Evolutionary conservation across 1,140 invertebrate species (phyloP).

Genomic region (Polypedilum vanderplanki): DNA sequence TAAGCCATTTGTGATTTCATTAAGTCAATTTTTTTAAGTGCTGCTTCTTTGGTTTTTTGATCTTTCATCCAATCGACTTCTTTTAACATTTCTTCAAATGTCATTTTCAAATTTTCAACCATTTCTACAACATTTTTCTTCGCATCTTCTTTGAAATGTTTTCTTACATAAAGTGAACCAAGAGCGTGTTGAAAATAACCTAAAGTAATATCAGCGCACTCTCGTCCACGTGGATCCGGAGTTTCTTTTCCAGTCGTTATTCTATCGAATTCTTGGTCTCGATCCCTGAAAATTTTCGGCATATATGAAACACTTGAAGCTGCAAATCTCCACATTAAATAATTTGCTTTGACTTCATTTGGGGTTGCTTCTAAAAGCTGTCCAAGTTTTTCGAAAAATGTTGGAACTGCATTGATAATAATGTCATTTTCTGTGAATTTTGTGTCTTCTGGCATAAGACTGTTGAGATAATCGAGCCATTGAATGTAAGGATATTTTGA

Average conservation of each 20-base stretch:
- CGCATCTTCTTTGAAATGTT: slow-evolving; percentile 50
- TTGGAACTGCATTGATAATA: slow-evolving; percentile 55
- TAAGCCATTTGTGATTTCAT: slow-evolving; percentile 52
- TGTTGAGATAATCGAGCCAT: slow-evolving; percentile 55
- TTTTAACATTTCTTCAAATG: slow-evolving; percentile 50
- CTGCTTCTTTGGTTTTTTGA: slow-evolving; percentile 48
- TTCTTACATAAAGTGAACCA: slow-evolving; percentile 51
- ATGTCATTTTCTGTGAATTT: slow-evolving; percentile 43
- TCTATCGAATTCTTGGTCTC: background rate
- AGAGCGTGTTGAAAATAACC: slow-evolving; percentile 45
- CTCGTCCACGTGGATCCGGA: background rate
- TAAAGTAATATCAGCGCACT: background rate
- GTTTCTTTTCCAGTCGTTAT: slow-evolving; percentile 16
- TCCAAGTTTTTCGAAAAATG: slow-evolving; percentile 51
- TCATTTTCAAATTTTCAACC: slow-evolving; percentile 55
- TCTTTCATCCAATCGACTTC: slow-evolving; percentile 66
- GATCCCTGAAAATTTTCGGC: slow-evolving; percentile 32
- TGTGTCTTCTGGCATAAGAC: slow-evolving; percentile 45
- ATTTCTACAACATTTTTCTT: slow-evolving; percentile 54
- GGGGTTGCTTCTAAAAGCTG: slow-evolving; percentile 48
- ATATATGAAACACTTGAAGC: slow-evolving; percentile 31
- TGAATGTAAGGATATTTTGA: slow-evolving; percentile 51
- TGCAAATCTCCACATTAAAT: background rate
- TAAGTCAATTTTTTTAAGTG: slow-evolving; percentile 47
- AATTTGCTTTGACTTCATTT: slow-evolving; percentile 43